Evolutionary conservation across 2,888 invertebrate species (phyloP).

Genomic region (Trypoxylon attenuatum): DNA sequence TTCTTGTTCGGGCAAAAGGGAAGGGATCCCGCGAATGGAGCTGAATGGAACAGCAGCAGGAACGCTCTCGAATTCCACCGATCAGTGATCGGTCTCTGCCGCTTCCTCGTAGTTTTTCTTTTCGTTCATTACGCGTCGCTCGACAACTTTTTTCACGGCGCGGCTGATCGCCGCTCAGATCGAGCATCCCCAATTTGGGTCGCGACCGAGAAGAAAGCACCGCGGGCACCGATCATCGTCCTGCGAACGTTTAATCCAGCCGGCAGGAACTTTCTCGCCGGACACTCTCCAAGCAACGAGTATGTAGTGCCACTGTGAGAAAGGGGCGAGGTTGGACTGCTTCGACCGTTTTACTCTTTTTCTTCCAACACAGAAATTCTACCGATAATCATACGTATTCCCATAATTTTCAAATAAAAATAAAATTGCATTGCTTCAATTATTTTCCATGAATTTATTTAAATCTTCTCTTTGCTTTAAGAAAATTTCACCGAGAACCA

Average conservation of each 20-base stretch:
- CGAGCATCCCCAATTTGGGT: slow-evolving; percentile 52
- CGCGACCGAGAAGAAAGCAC: slow-evolving; percentile 60
- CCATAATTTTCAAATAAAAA: background rate
- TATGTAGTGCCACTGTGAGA: no score
- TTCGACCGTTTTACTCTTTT: background rate
- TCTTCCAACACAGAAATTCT: background rate
- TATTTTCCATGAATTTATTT: background rate
- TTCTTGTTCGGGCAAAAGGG: no score
- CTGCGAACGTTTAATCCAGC: slow-evolving; percentile 50
- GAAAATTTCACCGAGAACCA: no score
- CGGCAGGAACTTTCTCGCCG: slow-evolving; percentile 31
- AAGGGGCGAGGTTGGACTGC: background rate
- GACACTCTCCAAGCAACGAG: background rate
- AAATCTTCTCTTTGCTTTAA: no score
- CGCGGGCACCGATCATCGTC: slow-evolving; percentile 15
- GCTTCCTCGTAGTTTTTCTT: background rate
- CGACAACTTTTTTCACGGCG: slow-evolving; percentile 25
- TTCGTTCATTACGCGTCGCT: background rate
- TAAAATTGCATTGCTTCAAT: background rate
- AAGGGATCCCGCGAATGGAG: no score
- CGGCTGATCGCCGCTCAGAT: background rate
- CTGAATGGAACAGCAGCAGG: no score
- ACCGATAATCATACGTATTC: background rate
- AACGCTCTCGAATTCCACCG: background rate
- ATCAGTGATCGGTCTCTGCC: background rate